Conservation (phyloP, 2,113 vertebrate species). For the Macrotis lagotis region DNA sequence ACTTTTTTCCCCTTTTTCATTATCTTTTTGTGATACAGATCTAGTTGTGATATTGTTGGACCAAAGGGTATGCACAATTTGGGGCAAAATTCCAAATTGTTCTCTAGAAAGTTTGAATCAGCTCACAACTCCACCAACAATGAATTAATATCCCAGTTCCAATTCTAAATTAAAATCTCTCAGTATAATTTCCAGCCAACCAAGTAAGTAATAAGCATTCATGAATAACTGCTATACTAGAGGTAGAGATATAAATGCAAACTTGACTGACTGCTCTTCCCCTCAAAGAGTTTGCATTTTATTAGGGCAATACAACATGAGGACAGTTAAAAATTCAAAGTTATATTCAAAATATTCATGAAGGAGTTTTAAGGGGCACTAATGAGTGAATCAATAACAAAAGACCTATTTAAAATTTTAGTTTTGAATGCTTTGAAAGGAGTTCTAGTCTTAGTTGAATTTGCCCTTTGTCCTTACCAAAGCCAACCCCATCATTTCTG, state of each 20-base stretch:
- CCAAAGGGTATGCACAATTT: too few species aligned
- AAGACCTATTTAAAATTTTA: background rate
- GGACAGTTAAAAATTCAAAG: background rate
- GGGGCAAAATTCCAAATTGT: too few species aligned
- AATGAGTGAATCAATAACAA: background rate
- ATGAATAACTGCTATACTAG: background rate
- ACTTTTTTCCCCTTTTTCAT: too few species aligned
- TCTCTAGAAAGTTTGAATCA: too few species aligned
- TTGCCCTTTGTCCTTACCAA: background rate
- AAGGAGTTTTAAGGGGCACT: background rate
- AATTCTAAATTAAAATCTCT: background rate
- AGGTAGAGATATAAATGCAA: background rate
- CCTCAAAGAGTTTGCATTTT: background rate
- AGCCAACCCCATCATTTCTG: too few species aligned
- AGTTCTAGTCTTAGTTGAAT: background rate
- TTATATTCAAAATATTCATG: background rate
- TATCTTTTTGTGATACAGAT: too few species aligned
- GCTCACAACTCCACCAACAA: too few species aligned
- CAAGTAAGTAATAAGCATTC: background rate
- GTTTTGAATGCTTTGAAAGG: background rate
- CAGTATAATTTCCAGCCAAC: background rate
- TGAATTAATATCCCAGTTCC: too few species aligned
- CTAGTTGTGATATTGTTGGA: too few species aligned
- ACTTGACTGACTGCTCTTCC: background rate
- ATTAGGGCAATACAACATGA: background rate